Evolutionary conservation across 2,888 invertebrate species (phyloP).

Genomic region (Tachina fera): DNA sequence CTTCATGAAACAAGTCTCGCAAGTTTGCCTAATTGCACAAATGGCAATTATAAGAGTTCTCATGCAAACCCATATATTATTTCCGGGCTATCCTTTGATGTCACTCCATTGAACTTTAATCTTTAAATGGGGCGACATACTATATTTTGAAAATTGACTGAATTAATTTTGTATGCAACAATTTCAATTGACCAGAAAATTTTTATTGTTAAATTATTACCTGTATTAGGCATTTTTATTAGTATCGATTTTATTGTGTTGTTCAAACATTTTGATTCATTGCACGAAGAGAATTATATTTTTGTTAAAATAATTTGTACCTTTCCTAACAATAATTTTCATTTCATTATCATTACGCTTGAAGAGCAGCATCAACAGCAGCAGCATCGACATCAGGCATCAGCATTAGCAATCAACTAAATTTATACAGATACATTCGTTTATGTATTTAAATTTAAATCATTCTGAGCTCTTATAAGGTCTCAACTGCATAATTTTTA

Average conservation of each 20-base stretch:
- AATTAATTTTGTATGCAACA: not conserved
- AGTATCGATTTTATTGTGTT: conserved; percentile 29
- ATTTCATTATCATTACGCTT: conserved; percentile 55
- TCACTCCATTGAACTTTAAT: not conserved
- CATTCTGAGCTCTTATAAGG: conserved; percentile 30
- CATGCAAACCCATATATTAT: not conserved
- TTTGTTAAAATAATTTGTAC: conserved; percentile 43
- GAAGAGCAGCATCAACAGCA: conserved; percentile 14
- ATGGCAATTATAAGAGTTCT: no score
- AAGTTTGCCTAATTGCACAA: no score
- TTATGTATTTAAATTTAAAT: conserved; percentile 51
- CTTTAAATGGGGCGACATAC: not conserved
- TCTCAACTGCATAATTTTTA: conserved; percentile 22
- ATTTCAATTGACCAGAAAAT: conserved; percentile 15
- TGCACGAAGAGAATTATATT: conserved; percentile 20
- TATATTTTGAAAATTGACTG: not conserved
- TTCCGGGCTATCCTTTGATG: not conserved
- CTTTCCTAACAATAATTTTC: conserved; percentile 49
- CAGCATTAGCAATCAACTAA: conserved; percentile 17
- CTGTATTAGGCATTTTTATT: not conserved
- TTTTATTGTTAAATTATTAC: conserved; percentile 20
- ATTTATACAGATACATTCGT: conserved; percentile 49
- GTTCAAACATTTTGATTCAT: conserved; percentile 56
- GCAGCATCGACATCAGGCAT: conserved; percentile 9
- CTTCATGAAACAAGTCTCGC: no score